Conservation (phyloP, 2,797 vertebrate genomes). For the Austrolebias charrua region DNA sequence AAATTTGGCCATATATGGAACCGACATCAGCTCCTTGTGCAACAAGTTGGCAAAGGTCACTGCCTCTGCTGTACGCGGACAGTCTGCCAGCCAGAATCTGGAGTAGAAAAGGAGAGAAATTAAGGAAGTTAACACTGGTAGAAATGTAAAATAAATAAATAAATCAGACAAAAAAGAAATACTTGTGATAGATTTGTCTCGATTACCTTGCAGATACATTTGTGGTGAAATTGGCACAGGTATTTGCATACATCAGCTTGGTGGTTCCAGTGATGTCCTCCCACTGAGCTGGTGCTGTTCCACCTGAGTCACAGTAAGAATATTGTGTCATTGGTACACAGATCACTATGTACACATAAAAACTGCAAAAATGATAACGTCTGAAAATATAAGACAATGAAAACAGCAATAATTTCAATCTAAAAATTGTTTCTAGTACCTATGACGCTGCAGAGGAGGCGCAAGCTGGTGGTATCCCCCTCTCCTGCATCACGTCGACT, state of each 20-base stretch:
- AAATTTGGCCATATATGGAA: conserved; percentile 99
- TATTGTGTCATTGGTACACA: conserved; percentile 23
- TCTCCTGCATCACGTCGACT: conserved; percentile 90
- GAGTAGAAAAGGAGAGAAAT: background rate
- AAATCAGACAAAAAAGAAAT: background rate
- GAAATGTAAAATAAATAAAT: background rate
- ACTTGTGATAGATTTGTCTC: background rate
- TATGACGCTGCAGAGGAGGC: conserved; percentile 97
- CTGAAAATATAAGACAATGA: background rate
- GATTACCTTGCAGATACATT: conserved; percentile 96
- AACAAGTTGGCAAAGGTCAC: conserved; percentile 93
- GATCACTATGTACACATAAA: background rate
- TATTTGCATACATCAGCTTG: conserved; percentile 92
- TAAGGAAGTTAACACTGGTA: no score
- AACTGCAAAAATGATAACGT: background rate
- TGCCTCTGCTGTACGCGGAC: conserved; percentile 92
- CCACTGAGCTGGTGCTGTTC: conserved; percentile 96
- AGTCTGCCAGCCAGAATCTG: conserved; percentile 98
- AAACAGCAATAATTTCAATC: background rate
- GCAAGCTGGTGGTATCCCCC: conserved; percentile 95
- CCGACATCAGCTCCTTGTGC: conserved; percentile 91
- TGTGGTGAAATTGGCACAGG: conserved; percentile 96
- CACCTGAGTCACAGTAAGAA: conserved; percentile 80
- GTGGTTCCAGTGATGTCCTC: conserved; percentile 99
- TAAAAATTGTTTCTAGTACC: conserved; percentile 71